Base-by-base conservation (phyloP, 2,113 vertebrate genomes). In the Strigops habroptila region DNA sequence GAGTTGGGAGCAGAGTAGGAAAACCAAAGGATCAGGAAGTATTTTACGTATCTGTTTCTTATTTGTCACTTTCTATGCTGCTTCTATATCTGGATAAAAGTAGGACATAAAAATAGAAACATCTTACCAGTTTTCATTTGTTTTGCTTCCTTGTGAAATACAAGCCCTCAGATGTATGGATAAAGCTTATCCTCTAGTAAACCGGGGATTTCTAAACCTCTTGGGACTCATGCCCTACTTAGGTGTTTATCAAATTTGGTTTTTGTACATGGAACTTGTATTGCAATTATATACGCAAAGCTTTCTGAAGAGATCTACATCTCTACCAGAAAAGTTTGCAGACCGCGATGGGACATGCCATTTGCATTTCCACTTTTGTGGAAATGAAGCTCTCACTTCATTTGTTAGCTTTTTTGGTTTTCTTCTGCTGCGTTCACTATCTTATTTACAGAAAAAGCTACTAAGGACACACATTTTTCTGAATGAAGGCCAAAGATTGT, bases 181-280 rank as follows among this genome's bases (percentile, higher is more conserved):
- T 96, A 55, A 86, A 90, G 88, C 90, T 95, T 91, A 90, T 93
- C 76, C 83, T 94, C 31, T 24, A 28, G 63, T 82, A 95, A 91
- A 91, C 70, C 53, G 44, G 48, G 62, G 89, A 87, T 95, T 96
- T 96, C 57, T 95, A 93, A 97, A 95, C 74, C 89, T 97, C 94
- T 96, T 95, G 89, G 74, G 60, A 82, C 39, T 94, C 86, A 27
- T 95, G 89, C 44, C 83, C 84, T 95, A 57, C 81, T 94, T 95
- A 82, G 69, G 57, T 95, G 77, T 89, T 96, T 95, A 65, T 71
- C 60, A 93, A 94, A 89, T 95, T 92, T 90, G 6, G 76, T 37
- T 84, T 93, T 86, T n/a, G 75, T 60, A 51, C 43, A 4, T 57
- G 28, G 24, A 76, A 10, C 71, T 91, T 81, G 28, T 77, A 23